Evolutionary conservation across 2,797 vertebrate species (phyloP).

Genomic region (Gymnothorax javanicus): DNA sequence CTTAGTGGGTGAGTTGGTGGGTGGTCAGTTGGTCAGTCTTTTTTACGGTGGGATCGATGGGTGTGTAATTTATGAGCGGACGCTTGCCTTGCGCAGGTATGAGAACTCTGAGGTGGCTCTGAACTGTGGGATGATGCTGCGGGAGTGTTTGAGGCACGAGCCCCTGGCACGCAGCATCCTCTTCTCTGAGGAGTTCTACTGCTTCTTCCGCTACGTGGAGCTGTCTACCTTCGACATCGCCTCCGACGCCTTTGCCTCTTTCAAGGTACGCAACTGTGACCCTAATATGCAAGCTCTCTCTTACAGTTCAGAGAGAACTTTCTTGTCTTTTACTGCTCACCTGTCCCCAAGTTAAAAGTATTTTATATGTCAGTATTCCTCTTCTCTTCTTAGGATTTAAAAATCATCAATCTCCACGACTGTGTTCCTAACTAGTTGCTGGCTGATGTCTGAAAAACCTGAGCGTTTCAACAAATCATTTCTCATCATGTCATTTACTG

Average conservation of each 20-base stretch:
- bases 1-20: no score
- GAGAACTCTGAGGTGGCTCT: constrained; percentile 78
- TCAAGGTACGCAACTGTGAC: constrained; percentile 65
- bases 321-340: not conserved
- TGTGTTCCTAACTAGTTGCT: not conserved
- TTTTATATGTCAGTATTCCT: not conserved
- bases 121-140: constrained; percentile 83
- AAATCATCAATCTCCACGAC: not conserved
- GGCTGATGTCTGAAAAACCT: not conserved
- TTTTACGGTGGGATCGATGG: no score
- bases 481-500: not conserved
- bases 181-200: constrained; percentile 76
- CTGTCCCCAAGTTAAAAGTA: not conserved
- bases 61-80: constrained; percentile 6
- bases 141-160: constrained; percentile 80
- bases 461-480: not conserved
- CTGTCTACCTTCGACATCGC: constrained; percentile 81
- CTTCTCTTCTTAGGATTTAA: not conserved
- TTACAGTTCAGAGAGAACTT: not conserved
- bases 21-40: no score
- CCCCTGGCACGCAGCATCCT: constrained; percentile 75
- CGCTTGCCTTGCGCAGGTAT: constrained; percentile 63
- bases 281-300: not conserved
- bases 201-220: constrained; percentile 79
- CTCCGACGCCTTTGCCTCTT: constrained; percentile 80